Percentiles rank a stretch among this genome's conserved stretches.
Evolutionary conservation across 2,113 vertebrate genomes (phyloP).

Genomic region (Noctilio leporinus): DNA sequence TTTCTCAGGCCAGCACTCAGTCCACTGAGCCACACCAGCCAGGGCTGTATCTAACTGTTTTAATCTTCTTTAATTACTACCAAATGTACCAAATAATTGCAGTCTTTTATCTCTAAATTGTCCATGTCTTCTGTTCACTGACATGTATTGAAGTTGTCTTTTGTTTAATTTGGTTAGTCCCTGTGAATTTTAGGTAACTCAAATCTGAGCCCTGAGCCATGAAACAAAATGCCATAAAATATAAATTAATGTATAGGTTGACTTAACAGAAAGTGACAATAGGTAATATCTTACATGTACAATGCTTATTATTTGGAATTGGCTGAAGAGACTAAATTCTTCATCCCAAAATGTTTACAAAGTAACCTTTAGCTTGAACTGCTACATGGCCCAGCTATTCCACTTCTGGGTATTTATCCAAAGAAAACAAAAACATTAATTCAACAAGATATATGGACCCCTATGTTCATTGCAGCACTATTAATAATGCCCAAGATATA

Average conservation of each 20-base stretch:
- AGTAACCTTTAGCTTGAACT: neutral
- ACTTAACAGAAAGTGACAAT: neutral
- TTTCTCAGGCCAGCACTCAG: too few species aligned
- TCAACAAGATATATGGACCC: neutral
- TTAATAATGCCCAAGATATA: neutral
- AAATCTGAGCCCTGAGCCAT: neutral
- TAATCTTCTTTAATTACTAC: neutral
- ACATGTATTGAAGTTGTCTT: neutral
- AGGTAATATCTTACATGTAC: neutral
- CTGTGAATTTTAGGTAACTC: neutral
- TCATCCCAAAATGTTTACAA: neutral
- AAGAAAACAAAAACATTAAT: neutral
- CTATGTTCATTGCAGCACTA: neutral
- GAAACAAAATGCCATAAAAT: neutral
- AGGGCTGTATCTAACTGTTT: neutral
- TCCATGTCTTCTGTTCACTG: neutral
- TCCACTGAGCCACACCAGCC: too few species aligned
- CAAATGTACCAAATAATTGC: neutral
- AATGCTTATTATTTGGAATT: neutral
- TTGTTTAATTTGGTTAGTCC: neutral
- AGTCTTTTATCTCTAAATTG: neutral
- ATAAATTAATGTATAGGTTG: neutral
- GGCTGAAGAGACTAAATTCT: neutral
- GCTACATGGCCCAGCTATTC: neutral
- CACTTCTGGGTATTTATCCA: neutral